Conservation (phyloP, 2,797 vertebrate genomes). For the Galaxias olidus region DNA sequence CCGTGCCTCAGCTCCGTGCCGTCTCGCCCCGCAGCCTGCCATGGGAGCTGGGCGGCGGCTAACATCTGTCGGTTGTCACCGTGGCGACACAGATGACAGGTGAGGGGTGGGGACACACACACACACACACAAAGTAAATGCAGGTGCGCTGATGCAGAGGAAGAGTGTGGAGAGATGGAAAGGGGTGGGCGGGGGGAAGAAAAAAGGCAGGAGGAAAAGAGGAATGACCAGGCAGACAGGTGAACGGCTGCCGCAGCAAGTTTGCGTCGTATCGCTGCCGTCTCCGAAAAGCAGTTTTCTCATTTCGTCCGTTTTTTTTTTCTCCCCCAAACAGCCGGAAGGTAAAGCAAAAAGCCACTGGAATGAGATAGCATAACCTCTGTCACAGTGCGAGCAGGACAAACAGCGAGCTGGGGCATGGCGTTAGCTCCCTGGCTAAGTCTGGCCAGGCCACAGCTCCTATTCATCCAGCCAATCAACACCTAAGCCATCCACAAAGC, state of each 20-base stretch:
- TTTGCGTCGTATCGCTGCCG: constrained; percentile 65
- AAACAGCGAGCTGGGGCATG: constrained; percentile 43
- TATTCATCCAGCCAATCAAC: constrained; percentile 67
- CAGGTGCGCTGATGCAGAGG: constrained; percentile 35
- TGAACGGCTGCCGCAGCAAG: constrained; percentile 21
- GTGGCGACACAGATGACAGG: constrained; percentile 84
- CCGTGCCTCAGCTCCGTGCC: constrained; percentile 72
- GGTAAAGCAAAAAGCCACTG: constrained; percentile 38
- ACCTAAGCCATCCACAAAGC: constrained; percentile 64
- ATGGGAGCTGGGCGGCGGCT: constrained; percentile 87
- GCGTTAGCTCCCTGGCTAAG: constrained; percentile 61
- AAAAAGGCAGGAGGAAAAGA: constrained; percentile 3
- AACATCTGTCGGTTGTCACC: constrained; percentile 94
- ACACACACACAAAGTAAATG: constrained; percentile 28
- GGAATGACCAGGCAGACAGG: constrained; percentile 51
- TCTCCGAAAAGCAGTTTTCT: constrained; percentile 64
- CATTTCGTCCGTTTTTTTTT: constrained; percentile 22
- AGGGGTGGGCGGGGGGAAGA: not conserved
- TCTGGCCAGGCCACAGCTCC: constrained; percentile 49
- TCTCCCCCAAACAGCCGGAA: constrained; percentile 33
- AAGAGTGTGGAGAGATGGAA: constrained; percentile 3
- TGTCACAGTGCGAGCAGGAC: constrained; percentile 52
- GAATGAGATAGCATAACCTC: constrained; percentile 52
- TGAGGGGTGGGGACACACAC: no score
- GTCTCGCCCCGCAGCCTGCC: constrained; percentile 79